phyloP scores from a whole-genome alignment of 2,888 invertebrate genomes.

The Deilephila elpenor region DNA sequence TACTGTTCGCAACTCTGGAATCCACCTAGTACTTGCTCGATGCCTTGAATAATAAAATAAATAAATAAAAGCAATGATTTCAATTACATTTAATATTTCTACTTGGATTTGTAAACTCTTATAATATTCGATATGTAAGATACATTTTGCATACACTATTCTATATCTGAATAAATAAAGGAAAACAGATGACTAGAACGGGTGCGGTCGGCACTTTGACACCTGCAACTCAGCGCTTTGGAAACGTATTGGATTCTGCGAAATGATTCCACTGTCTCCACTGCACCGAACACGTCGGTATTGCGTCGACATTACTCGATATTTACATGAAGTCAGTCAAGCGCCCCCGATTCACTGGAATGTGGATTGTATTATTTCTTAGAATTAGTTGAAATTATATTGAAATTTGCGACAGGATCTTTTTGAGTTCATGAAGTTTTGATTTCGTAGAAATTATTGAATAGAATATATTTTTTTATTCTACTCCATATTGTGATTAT shows the following conservation, averaged over 20 bases:
- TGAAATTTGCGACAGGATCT: not conserved
- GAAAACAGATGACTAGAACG: not conserved
- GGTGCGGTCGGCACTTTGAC: not conserved
- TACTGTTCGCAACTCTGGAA: too few relatives aligned
- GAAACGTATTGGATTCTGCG: constrained; percentile 3
- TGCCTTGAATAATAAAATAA: too few relatives aligned
- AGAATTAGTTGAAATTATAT: not conserved
- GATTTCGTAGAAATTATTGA: too few relatives aligned
- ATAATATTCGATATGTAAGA: too few relatives aligned
- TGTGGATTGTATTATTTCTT: constrained; percentile 1
- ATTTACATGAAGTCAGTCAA: not conserved
- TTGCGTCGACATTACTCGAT: not conserved
- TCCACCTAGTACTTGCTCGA: too few relatives aligned
- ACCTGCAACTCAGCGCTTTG: constrained; percentile 6
- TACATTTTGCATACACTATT: too few relatives aligned
- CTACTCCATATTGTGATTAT: too few relatives aligned
- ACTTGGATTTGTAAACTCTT: too few relatives aligned
- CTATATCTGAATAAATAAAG: not conserved
- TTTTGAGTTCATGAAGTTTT: too few relatives aligned
- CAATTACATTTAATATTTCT: too few relatives aligned
- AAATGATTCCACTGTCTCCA: constrained; percentile 5
- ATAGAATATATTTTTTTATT: too few relatives aligned
- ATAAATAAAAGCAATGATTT: too few relatives aligned
- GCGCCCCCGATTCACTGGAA: not conserved
- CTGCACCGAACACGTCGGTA: not conserved